Evolutionary conservation across 1,140 invertebrate species (phyloP).

Genomic region (Brachionus sp.): DNA sequence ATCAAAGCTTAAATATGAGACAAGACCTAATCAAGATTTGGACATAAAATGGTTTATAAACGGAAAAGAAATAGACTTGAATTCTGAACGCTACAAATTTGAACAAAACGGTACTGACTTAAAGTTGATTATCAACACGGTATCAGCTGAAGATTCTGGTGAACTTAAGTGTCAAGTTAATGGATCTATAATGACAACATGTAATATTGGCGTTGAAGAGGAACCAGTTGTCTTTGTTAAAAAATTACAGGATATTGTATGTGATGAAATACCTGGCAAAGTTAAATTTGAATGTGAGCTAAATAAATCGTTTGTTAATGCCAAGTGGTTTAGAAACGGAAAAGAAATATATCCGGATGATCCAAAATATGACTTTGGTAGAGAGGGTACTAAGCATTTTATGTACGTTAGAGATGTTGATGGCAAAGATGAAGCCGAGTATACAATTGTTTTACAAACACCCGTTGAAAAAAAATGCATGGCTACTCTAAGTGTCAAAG

Average conservation of each 20-base stretch:
- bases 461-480: neutral
- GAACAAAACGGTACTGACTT: constrained; percentile 36
- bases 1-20: constrained; percentile 25
- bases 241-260: neutral
- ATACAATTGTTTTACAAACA: constrained; percentile 9
- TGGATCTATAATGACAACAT: neutral
- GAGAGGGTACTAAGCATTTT: neutral
- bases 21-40: constrained; percentile 17
- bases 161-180: constrained; percentile 38
- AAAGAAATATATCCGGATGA: constrained; percentile 20
- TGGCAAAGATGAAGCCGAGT: constrained; percentile 6
- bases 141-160: constrained; percentile 26
- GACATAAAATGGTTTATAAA: constrained; percentile 42
- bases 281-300: constrained; percentile 31
- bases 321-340: constrained; percentile 40
- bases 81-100: neutral
- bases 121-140: neutral
- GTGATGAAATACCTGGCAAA: constrained; percentile 9
- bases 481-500: constrained; percentile 18
- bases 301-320: constrained; percentile 11
- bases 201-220: constrained; percentile 34
- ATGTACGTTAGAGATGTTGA: neutral
- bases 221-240: constrained; percentile 37
- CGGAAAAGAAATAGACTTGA: constrained; percentile 14
- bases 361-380: constrained; percentile 24